Conservation (phyloP, 2,797 vertebrate species). For the Lycodopsis pacificus region DNA sequence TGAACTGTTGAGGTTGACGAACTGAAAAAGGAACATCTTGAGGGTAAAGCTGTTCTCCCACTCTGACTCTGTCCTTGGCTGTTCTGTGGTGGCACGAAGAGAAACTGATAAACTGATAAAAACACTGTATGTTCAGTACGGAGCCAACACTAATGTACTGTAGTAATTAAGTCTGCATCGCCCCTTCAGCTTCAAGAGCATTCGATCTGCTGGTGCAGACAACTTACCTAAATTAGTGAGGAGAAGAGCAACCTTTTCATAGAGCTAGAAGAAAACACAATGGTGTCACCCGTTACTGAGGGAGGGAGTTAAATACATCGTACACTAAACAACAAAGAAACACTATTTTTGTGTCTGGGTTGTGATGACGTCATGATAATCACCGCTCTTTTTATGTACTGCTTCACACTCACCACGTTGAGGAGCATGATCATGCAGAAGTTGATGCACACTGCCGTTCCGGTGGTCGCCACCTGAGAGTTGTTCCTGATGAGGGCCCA, state of each 20-base stretch:
- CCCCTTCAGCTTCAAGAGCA: neutral
- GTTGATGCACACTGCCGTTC: slow-evolving; percentile 95
- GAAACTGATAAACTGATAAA: neutral
- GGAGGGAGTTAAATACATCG: neutral
- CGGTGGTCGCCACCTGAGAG: slow-evolving; percentile 95
- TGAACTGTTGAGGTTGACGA: slow-evolving; percentile 96
- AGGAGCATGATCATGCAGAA: slow-evolving; percentile 96
- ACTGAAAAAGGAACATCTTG: slow-evolving; percentile 98
- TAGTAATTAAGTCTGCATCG: neutral
- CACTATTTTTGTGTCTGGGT: neutral
- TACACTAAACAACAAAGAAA: neutral
- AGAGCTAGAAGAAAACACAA: slow-evolving; percentile 85
- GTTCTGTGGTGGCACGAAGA: slow-evolving; percentile 84
- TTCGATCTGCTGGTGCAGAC: neutral
- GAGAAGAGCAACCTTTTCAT: slow-evolving; percentile 95
- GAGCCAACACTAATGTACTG: neutral
- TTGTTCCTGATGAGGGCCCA: slow-evolving; percentile 97
- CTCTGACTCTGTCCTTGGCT: slow-evolving; percentile 94
- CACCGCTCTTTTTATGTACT: too few relatives aligned
- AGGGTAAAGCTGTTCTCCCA: slow-evolving; percentile 98
- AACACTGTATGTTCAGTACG: neutral
- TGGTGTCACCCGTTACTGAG: neutral
- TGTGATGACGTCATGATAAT: neutral
- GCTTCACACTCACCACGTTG: slow-evolving; percentile 88
- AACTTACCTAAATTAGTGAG: slow-evolving; percentile 95